Evolutionary conservation across 2,113 vertebrate genomes (phyloP).

Genomic region (Bettongia penicillata): DNA sequence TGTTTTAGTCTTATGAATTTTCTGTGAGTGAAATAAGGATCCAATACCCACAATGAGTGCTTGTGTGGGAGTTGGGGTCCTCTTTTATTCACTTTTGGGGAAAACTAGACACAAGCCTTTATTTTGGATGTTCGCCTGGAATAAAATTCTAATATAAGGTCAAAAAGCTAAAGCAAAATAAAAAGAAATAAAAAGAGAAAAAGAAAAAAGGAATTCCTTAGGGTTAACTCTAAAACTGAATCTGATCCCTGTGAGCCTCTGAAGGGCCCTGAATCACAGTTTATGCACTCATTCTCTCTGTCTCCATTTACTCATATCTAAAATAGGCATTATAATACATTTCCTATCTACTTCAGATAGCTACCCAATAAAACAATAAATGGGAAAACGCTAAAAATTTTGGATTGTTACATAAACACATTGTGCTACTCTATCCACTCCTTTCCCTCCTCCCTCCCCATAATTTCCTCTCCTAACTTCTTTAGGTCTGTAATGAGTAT

Average conservation of each 20-base stretch:
- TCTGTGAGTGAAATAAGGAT: not conserved
- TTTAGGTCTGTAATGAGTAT: not conserved
- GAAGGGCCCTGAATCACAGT: not conserved
- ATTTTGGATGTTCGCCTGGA: not conserved
- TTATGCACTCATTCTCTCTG: not conserved
- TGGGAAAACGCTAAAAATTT: not conserved
- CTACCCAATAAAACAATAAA: not conserved
- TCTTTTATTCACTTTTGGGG: too few relatives aligned
- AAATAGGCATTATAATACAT: not conserved
- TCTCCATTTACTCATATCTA: not conserved
- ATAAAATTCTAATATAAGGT: not conserved
- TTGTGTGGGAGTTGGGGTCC: not conserved
- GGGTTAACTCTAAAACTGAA: not conserved
- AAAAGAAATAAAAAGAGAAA: too few relatives aligned
- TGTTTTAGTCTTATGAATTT: not conserved
- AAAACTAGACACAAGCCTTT: not conserved
- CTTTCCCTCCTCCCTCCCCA: not conserved
- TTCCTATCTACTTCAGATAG: not conserved
- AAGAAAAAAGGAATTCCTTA: not conserved
- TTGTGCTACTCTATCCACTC: not conserved
- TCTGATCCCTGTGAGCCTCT: not conserved
- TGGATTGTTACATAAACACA: not conserved
- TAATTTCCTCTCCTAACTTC: not conserved
- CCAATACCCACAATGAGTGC: not conserved
- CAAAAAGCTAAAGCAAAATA: not conserved